Conservation (phyloP, 2,797 vertebrate species). For the Pangasius sanitwongsei region DNA sequence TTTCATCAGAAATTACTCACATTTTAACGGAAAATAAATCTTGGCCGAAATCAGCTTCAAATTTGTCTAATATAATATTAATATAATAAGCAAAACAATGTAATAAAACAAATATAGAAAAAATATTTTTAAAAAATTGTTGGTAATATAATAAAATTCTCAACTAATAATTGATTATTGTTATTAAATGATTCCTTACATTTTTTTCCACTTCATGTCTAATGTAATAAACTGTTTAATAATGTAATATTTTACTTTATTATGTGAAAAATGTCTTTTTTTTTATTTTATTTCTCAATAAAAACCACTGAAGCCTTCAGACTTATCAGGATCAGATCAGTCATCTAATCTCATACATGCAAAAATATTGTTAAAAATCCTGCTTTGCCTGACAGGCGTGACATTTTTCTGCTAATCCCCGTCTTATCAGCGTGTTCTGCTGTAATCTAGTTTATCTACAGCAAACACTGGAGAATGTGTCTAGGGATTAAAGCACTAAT, state of each 20-base stretch:
- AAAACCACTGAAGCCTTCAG: neutral
- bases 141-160: neutral
- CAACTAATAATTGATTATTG: neutral
- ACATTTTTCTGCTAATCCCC: conserved; percentile 23
- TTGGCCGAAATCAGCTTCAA: neutral
- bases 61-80: neutral
- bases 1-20: neutral
- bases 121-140: neutral
- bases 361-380: neutral
- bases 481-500: conserved; percentile 68
- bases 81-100: neutral
- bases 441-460: conserved; percentile 72
- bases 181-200: neutral
- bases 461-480: conserved; percentile 69
- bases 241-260: neutral
- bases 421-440: neutral
- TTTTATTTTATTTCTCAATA: neutral
- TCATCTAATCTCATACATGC: neutral
- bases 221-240: neutral
- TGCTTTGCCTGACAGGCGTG: neutral
- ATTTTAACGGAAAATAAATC: neutral
- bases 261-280: neutral
- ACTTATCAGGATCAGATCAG: neutral
- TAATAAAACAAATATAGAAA: neutral
- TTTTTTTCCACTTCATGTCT: neutral